Base-by-base conservation (phyloP, 2,797 vertebrate species). In the Eutrigla gurnardus region DNA sequence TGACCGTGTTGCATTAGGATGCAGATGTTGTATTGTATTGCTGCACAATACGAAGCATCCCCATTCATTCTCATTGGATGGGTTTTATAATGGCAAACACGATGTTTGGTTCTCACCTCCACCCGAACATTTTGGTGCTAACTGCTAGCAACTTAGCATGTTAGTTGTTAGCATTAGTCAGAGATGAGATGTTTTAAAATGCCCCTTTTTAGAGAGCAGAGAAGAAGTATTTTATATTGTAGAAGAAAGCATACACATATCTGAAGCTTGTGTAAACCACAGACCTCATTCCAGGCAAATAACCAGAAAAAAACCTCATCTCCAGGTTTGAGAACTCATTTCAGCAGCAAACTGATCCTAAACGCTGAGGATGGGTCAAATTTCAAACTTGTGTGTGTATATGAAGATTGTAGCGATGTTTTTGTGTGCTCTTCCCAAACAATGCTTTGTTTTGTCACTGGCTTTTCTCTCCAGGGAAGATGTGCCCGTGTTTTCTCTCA, bases 401-500 rank as follows among this genome's bases (percentile, higher is more conserved):
- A 3, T 17, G 45, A 46, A 14, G 5, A 15, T 17, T 1, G 14
- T 7, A 7, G 7, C 17, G 17, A 46, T n/a, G 45, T 7, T 46
- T 7, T 17, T 65, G 65, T 69, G 35, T 77, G 32, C 55, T 59
- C 77, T 80, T 78, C 47, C 35, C 70, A 78, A 86, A 86, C 80
- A 83, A 70, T 67, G 59, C 68, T 83, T 84, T 80, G 80, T 89
- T 82, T 88, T 60, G 71, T 71, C 55, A 5, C 67, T 82, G 85
- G 80, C 75, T n/a, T 33, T n/a, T 33, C 0, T 0, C 60, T 73
- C 85, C 83, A 78, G 65, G 64, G 73, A 86, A 86, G 64, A 84
- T 70, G 60, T 54, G 65, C 73, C 73, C 91, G 86, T 93, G 84
- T 91, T 90, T 89, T 85, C 65, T 91, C 81, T 88, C 89, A 88